Conservation (phyloP, 2,797 vertebrate genomes). For the Sebastes miniatus region DNA sequence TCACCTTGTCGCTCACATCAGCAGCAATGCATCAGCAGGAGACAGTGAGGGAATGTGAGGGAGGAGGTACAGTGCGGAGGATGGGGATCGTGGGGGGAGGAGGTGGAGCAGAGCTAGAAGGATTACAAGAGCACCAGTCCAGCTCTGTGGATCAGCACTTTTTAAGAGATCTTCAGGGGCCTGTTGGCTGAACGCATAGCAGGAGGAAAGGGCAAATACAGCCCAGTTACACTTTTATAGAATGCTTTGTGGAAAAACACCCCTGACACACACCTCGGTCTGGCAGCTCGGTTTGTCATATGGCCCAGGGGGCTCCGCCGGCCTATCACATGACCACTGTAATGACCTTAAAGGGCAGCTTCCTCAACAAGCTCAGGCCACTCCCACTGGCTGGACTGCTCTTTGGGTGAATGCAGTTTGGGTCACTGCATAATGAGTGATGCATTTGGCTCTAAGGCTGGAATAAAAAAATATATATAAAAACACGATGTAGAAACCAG, state of each 20-base stretch:
- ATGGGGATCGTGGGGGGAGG: slow-evolving; percentile 33
- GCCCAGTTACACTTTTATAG: slow-evolving; percentile 88
- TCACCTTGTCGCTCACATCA: slow-evolving; percentile 67
- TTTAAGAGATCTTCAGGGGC: slow-evolving; percentile 87
- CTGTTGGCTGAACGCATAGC: slow-evolving; percentile 81
- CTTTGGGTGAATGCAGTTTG: slow-evolving; percentile 70
- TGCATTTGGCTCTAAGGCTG: slow-evolving; percentile 54
- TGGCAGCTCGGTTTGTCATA: slow-evolving; percentile 84
- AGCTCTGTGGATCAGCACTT: slow-evolving; percentile 84
- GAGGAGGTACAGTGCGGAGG: slow-evolving; percentile 53
- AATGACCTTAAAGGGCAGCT: slow-evolving; percentile 83
- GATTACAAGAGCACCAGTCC: slow-evolving; percentile 75
- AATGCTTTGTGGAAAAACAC: slow-evolving; percentile 88
- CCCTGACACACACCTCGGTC: slow-evolving; percentile 84
- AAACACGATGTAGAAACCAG: slow-evolving; percentile 44
- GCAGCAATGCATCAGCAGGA: slow-evolving; percentile 68
- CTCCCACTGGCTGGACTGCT: slow-evolving; percentile 65
- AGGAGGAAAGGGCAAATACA: slow-evolving; percentile 86
- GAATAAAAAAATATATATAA: slow-evolving; percentile 1
- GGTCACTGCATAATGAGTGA: slow-evolving; percentile 67
- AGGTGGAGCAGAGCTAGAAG: slow-evolving; percentile 60
- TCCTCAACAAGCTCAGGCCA: slow-evolving; percentile 73
- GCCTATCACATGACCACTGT: slow-evolving; percentile 79
- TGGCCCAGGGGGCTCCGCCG: slow-evolving; percentile 78
- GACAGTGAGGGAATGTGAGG: slow-evolving; percentile 71